phyloP scores from a whole-genome alignment of 1,140 invertebrate genomes.

The Neodiprion virginianus region DNA sequence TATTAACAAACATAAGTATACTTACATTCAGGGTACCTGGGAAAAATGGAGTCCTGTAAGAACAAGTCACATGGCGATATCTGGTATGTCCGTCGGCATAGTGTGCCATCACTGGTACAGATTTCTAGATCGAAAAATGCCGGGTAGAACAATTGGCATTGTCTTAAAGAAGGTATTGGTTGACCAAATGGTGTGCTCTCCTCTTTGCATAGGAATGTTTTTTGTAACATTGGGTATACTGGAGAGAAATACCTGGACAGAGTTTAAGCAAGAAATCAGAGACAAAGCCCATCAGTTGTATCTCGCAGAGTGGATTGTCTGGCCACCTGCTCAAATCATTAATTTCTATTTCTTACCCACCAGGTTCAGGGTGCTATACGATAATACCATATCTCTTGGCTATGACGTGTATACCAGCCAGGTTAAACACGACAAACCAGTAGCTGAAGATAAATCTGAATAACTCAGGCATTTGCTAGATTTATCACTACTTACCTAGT shows the following conservation, averaged over 20 bases:
- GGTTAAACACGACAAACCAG: conserved; percentile 73
- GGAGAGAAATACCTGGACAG: conserved; percentile 68
- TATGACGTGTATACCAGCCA: conserved; percentile 94
- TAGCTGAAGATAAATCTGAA: conserved; percentile 6
- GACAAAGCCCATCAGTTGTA: conserved; percentile 83
- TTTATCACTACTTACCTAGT: too few species aligned
- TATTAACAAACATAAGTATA: too few species aligned
- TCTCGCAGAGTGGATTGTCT: conserved; percentile 80
- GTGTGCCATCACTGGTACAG: conserved; percentile 88
- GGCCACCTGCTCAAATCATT: conserved; percentile 82
- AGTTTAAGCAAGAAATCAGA: conserved; percentile 76
- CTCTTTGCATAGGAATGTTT: conserved; percentile 81
- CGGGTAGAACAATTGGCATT: conserved; percentile 72
- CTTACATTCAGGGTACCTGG: conserved; percentile 55
- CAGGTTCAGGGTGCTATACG: conserved; percentile 86
- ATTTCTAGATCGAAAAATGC: conserved; percentile 72
- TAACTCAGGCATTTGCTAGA: too few species aligned
- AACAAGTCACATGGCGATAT: conserved; percentile 80
- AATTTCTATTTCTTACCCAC: conserved; percentile 91
- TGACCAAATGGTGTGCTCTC: conserved; percentile 90
- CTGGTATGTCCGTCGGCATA: conserved; percentile 81
- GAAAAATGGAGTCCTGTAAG: conserved; percentile 70
- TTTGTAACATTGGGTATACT: conserved; percentile 80
- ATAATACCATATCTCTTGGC: conserved; percentile 87
- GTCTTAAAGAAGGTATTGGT: conserved; percentile 86